Base-by-base conservation (phyloP, 2,113 vertebrate genomes). In the Tupaia chinensis region DNA sequence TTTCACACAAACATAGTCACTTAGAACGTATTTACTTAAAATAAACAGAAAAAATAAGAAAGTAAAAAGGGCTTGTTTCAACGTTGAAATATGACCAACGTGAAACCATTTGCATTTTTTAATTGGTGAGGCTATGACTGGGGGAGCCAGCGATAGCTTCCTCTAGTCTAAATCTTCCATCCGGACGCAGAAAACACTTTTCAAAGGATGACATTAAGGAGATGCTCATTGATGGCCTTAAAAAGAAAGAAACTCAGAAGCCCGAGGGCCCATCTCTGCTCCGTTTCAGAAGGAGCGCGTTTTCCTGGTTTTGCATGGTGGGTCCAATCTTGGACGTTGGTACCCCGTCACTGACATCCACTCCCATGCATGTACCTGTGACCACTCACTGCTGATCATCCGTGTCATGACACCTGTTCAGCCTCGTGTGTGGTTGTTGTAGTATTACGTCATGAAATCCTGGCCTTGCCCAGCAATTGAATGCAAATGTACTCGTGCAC, bases 31-130 rank as follows among this genome's bases (percentile, higher is more conserved):
- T 14, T 84, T 53, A 68, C 34, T 54, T 87, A 87, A 89, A 94
- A 93, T 54, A 66, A 87, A 95, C 82, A 60, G 69, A 91, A 63
- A 44, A 82, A 87, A 95, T 82, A 60, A 65, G 88, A 63, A 44
- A 82, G 25, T 86, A 29, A 69, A 77, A 93, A 74, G 0, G 5
- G 6, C 56, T 91, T 81, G 14, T 82, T 92, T 89, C 34, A 89
- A 97, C 94, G 91, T 89, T 34, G 83, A 73, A 72, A 89, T 94
- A 32, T 68, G 78, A 96, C 82, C 15, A n/a, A 5, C n/a, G n/a
- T 68, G 53, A 61, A 95, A 81, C 79, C 58, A 82, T 93, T 95
- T 94, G 79, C 63, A 23, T 29, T 86, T 94, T 92, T 92, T 87
- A 89, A 87, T 93, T 87, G 61, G 17, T 53, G 80, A 25, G 63